These are phyloP conservation scores for Montipora capitata DNA, from an alignment of 92 coral and sea anemone genomes.

Conservation along the genomic window DNA sequence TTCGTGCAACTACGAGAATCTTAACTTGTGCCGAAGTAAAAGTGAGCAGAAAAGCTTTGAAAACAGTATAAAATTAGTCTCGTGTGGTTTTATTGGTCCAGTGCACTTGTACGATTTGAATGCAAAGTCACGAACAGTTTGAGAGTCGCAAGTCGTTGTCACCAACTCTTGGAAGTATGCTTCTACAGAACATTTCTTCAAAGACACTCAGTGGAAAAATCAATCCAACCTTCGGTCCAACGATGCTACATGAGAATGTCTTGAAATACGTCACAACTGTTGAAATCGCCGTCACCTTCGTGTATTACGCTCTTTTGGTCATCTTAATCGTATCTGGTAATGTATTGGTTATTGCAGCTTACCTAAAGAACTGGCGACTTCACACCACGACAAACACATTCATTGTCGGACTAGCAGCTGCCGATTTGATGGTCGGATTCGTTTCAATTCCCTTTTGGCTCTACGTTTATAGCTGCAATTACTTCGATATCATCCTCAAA, in stretches of 20 bases:
- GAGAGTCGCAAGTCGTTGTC: background rate
- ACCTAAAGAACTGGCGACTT: slow-evolving; percentile 80
- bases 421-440: slow-evolving; percentile 86
- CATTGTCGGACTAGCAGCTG: slow-evolving; percentile 86
- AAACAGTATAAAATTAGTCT: background rate
- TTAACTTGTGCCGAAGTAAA: background rate
- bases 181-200: slow-evolving; percentile 21
- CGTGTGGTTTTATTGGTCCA: background rate
- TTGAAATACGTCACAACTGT: slow-evolving; percentile 28
- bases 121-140: slow-evolving; percentile 6
- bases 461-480: slow-evolving; percentile 74
- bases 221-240: background rate
- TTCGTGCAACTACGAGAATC: background rate
- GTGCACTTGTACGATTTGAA: background rate
- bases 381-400: slow-evolving; percentile 87
- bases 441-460: slow-evolving; percentile 92
- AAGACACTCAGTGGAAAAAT: background rate
- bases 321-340: slow-evolving; percentile 81
- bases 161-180: background rate
- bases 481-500: slow-evolving; percentile 39
- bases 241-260: background rate
- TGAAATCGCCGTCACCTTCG: slow-evolving; percentile 21
- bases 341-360: slow-evolving; percentile 83
- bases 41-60: background rate
- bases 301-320: slow-evolving; percentile 69